These are phyloP conservation scores for Tringa solitaria DNA, from an alignment of 2,113 vertebrate genomes.

Conservation along the genomic window DNA sequence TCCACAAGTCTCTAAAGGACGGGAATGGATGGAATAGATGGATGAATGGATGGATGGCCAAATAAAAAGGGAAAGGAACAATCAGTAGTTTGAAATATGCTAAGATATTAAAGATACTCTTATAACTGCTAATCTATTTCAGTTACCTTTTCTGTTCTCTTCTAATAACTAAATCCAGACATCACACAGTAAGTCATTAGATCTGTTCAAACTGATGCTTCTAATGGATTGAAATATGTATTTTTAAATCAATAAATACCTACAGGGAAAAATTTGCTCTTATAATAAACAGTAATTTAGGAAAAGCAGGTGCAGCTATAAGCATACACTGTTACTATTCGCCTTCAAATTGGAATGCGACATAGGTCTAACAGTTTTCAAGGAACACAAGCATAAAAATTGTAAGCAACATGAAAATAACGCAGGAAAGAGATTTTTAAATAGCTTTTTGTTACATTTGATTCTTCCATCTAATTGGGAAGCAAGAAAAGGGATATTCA, in stretches of 20 bases:
- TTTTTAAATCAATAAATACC: neutral
- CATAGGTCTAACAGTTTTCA: neutral
- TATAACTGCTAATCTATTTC: neutral
- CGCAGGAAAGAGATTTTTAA: neutral
- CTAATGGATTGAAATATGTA: neutral
- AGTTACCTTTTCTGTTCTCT: slow-evolving; percentile 27
- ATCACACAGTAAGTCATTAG: neutral
- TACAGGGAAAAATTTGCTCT: neutral
- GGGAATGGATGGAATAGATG: slow-evolving; percentile 39
- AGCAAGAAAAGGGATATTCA: neutral
- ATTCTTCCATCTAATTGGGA: neutral
- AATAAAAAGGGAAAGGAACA: slow-evolving; percentile 68
- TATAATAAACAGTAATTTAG: neutral
- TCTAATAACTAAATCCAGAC: slow-evolving; percentile 21
- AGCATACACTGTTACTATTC: neutral
- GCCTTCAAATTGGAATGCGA: neutral
- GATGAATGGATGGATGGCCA: slow-evolving; percentile 35
- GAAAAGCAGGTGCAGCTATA: neutral
- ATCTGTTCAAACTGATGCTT: neutral
- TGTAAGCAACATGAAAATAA: neutral
- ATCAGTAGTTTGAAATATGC: slow-evolving; percentile 60
- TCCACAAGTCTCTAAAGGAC: slow-evolving; percentile 34
- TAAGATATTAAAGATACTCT: slow-evolving; percentile 44
- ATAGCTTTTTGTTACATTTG: neutral
- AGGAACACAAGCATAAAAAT: neutral